These are phyloP conservation scores for Terrapene triunguis DNA, from an alignment of 2,113 vertebrate species.

Conservation along the genomic window DNA sequence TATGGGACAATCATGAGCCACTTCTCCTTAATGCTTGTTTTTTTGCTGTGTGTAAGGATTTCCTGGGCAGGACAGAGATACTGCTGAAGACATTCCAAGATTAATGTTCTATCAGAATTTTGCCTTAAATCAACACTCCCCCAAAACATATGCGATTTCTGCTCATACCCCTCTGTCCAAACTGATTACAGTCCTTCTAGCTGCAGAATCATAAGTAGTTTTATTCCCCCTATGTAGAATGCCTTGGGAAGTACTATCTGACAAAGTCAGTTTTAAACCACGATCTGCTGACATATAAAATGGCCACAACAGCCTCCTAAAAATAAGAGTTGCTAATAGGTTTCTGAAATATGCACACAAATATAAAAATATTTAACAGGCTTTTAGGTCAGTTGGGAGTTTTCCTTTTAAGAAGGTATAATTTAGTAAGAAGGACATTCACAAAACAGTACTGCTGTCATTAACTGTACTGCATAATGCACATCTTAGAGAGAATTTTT, in stretches of 20 bases:
- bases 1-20: neutral
- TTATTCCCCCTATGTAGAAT: neutral
- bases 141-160: neutral
- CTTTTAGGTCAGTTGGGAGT: neutral
- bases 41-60: neutral
- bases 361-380: neutral
- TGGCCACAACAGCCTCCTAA: neutral
- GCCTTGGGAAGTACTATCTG: neutral
- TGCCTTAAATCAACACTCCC: neutral
- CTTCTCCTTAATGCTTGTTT: neutral
- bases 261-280: neutral
- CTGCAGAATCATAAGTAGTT: neutral
- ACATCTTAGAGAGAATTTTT: neutral
- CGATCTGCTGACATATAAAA: neutral
- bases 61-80: neutral
- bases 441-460: neutral
- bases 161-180: neutral
- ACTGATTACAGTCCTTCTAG: neutral
- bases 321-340: neutral
- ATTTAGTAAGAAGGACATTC: neutral
- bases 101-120: neutral
- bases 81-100: neutral
- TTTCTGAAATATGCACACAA: constrained; percentile 4
- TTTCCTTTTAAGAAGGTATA: neutral
- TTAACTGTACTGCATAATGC: neutral